A percentile compares a stretch with the other conserved stretches of the same genome.
phyloP scores from a whole-genome alignment of 92 coral and sea anemone species.

The Epizoanthus stellaris region DNA sequence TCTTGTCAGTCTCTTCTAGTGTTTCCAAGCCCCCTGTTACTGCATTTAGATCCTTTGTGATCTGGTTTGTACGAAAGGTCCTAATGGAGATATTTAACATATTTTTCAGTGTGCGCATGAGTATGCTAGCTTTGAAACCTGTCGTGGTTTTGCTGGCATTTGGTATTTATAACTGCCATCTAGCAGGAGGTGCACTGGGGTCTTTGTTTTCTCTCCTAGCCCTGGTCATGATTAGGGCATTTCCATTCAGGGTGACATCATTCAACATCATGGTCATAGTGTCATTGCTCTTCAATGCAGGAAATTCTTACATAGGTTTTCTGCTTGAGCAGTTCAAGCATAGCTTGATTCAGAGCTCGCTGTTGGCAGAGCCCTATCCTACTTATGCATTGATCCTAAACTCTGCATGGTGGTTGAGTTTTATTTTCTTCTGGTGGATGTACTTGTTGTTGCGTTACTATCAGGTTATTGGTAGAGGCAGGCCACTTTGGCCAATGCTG shows the following conservation, averaged over 20 bases:
- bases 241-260: constrained; percentile 87
- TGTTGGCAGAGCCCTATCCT: constrained; percentile 89
- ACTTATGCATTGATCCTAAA: constrained; percentile 69
- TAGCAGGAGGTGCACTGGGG: constrained; percentile 91
- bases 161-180: constrained; percentile 75
- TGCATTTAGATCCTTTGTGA: constrained; percentile 64
- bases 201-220: constrained; percentile 79
- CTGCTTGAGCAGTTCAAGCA: constrained; percentile 80
- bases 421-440: constrained; percentile 72
- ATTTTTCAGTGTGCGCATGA: constrained; percentile 75
- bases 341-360: constrained; percentile 69
- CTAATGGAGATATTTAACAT: constrained; percentile 70
- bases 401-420: constrained; percentile 69
- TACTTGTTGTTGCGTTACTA: constrained; percentile 82
- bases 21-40: constrained; percentile 80
- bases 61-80: constrained; percentile 73
- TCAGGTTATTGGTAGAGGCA: constrained; percentile 60
- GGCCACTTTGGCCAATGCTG: constrained; percentile 93
- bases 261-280: constrained; percentile 94
- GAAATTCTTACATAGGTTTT: constrained; percentile 83
- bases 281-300: constrained; percentile 76
- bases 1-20: constrained; percentile 74
- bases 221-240: constrained; percentile 81
- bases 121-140: constrained; percentile 75
- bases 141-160: constrained; percentile 79